A percentile compares a stretch with the other conserved stretches of the same genome.
Evolutionary conservation across 2,888 invertebrate species (phyloP).

Genomic region (Meiosimyza decipiens): DNA sequence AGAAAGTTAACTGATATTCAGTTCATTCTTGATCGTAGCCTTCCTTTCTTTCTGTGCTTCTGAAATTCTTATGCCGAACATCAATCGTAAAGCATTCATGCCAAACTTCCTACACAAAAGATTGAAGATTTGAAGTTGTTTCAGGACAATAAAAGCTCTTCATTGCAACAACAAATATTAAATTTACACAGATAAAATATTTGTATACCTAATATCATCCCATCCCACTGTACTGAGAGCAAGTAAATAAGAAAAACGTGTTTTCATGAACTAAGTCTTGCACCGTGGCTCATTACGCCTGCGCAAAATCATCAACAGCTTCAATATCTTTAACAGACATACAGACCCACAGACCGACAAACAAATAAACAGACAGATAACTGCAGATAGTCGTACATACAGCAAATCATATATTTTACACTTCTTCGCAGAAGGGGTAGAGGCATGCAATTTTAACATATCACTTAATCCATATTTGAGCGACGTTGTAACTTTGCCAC

Average conservation of each 20-base stretch:
- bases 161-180: background rate
- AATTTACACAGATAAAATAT: background rate
- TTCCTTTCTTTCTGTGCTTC: too few species aligned
- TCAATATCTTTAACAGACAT: background rate
- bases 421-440: background rate
- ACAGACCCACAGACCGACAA: background rate
- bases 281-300: slow-evolving; percentile 59
- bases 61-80: too few species aligned
- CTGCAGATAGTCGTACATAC: background rate
- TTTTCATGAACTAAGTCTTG: slow-evolving; percentile 52
- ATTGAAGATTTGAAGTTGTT: background rate
- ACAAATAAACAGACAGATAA: background rate
- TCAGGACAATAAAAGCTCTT: too few species aligned
- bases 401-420: background rate
- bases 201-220: background rate
- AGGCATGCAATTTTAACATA: background rate
- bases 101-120: background rate
- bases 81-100: too few species aligned
- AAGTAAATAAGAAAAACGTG: too few species aligned
- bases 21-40: too few species aligned
- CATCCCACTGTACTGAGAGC: background rate
- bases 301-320: slow-evolving; percentile 45
- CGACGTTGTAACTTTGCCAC: slow-evolving; percentile 14
- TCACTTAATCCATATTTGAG: too few species aligned
- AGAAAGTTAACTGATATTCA: too few species aligned